Base-by-base conservation (phyloP, 23 tunicate genomes). In the Aplidium turbinatum region DNA sequence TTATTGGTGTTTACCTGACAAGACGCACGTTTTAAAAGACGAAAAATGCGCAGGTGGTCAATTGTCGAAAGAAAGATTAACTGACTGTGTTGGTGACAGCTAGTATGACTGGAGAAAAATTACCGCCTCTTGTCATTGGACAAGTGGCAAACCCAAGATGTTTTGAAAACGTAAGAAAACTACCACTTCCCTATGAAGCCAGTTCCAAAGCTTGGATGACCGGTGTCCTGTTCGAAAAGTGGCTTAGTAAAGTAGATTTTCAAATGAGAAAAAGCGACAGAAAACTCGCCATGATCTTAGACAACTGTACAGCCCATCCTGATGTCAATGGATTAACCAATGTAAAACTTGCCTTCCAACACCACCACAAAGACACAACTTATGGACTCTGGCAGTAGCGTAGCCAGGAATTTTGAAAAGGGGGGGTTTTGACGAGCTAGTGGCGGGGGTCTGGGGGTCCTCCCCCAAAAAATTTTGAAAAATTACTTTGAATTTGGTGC, bases 161-260 rank as follows among this genome's bases (percentile, higher is more conserved):
- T 54, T 54, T 54, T n/a, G 6, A 54, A n/a, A 54, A 54, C 61
- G 21, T 54, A 9, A 54, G 21, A n/a, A 54, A 54, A 54, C 61
- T 54, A n/a, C 21, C 61, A 54, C 21, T 54, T 22, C 61, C 61
- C 19, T 9, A 54, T 54, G 22, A 54, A 54, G 19, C 61, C 21
- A 54, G 23, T 25, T 9, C 19, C 22, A 54, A 54, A 20, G 61
- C 61, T 54, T n/a, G 21, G 20, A 20, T 54, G 61, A n/a, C 61
- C 22, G 20, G 6, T 5, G 21, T n/a, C 22, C 19, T 54, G 19
- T 54, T 54, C 21, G 23, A 54, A 54, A n/a, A 9, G 23, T 54
- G 61, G 61, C n/a, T n/a, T n/a, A n/a, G n/a, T 16, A 54, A 54
- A 13, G 24, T 54, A n/a, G 61, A 54, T n/a, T 54, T 54, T 54